A percentile compares a stretch with the other conserved stretches of the same genome.
Conservation (phyloP, 1,140 invertebrate species). For the Tigriopus japonicus region DNA sequence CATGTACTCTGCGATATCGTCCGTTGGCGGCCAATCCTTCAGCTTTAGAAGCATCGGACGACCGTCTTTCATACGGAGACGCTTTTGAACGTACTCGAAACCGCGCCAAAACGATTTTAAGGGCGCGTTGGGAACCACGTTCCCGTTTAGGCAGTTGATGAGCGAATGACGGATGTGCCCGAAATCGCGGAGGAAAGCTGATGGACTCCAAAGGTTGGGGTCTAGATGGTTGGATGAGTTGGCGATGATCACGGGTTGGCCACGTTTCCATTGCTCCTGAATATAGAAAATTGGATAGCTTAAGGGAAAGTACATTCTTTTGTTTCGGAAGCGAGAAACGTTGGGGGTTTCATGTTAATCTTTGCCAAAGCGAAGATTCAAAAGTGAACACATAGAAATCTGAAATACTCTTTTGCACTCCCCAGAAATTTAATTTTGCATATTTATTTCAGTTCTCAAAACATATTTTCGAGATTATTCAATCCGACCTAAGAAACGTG, state of each 20-base stretch:
- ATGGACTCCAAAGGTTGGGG: conserved; percentile 62
- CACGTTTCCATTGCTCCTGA: conserved; percentile 77
- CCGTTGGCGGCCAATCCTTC: conserved; percentile 88
- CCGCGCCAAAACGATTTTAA: conserved; percentile 93
- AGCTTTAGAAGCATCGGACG: conserved; percentile 78
- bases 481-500: no score
- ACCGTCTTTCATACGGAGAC: conserved; percentile 52
- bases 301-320: no score
- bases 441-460: no score
- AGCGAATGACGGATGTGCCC: conserved; percentile 77
- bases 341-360: no score
- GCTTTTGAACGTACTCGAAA: conserved; percentile 62
- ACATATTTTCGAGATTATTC: no score
- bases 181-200: conserved; percentile 73
- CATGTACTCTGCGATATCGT: conserved; percentile 81
- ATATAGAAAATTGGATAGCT: no score
- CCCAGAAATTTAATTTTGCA: no score
- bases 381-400: no score
- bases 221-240: conserved; percentile 62
- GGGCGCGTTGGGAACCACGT: conserved; percentile 62
- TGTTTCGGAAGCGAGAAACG: no score
- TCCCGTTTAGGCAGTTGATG: conserved; percentile 74
- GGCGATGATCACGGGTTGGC: conserved; percentile 82
- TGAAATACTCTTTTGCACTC: no score
- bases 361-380: no score